A percentile compares a stretch with the other conserved stretches of the same genome.
phyloP scores from a whole-genome alignment of 53 echinoderm and acorn worm species.

The Temnopleurus reevesii region DNA sequence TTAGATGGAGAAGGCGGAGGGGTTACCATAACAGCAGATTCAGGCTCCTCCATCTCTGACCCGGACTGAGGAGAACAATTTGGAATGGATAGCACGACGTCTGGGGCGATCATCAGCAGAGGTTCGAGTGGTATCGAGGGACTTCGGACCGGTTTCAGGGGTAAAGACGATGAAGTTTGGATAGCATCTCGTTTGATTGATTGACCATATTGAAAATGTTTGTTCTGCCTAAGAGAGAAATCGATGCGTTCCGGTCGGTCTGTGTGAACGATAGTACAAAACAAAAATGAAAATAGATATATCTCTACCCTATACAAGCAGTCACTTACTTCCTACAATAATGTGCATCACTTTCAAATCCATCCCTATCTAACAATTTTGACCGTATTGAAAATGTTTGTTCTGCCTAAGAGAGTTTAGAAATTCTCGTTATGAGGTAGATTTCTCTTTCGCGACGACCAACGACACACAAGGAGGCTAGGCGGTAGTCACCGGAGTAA shows the following conservation, averaged over 20 bases:
- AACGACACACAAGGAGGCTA: too few species aligned
- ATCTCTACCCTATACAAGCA: too few species aligned
- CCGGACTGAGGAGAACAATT: not conserved
- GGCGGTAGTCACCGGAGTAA: too few species aligned
- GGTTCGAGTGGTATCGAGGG: too few species aligned
- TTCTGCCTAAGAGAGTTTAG: too few species aligned
- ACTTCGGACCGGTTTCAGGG: not conserved
- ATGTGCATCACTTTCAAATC: too few species aligned
- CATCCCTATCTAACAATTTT: too few species aligned
- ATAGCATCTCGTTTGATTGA: not conserved
- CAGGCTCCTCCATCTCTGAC: not conserved
- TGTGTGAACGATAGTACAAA: constrained; percentile 16
- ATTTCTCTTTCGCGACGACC: too few species aligned
- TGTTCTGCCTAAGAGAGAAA: not conserved
- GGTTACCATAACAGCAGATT: constrained; percentile 8
- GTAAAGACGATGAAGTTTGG: not conserved
- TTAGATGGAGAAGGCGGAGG: constrained; percentile 36
- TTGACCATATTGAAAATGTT: not conserved
- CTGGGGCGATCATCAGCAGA: not conserved
- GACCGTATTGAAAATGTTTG: constrained; percentile 1
- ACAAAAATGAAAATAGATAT: not conserved
- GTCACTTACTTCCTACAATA: too few species aligned
- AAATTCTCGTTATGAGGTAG: too few species aligned
- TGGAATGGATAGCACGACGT: not conserved
- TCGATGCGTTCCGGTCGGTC: not conserved